These are phyloP conservation scores for Arge pagana DNA, from an alignment of 2,888 invertebrate species.

Conservation along the genomic window DNA sequence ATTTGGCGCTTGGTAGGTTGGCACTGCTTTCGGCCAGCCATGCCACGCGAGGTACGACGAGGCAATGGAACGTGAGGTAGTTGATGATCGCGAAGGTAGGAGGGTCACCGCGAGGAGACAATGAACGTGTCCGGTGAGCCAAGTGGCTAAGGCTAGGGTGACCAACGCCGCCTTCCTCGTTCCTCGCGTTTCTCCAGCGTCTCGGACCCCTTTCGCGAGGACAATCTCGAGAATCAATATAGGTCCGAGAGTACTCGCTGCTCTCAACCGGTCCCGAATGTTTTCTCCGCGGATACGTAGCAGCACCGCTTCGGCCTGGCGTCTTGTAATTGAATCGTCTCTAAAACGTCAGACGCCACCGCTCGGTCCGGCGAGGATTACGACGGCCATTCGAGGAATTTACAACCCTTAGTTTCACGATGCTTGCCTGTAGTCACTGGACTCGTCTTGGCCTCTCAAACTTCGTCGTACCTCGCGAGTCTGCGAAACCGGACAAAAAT, in stretches of 20 bases:
- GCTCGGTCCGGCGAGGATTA: neutral
- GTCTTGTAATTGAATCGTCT: slow-evolving; percentile 43
- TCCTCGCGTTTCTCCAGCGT: too few relatives aligned
- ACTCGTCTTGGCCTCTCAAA: too few relatives aligned
- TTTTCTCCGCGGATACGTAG: too few relatives aligned
- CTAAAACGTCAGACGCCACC: slow-evolving; percentile 40
- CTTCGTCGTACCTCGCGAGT: too few relatives aligned
- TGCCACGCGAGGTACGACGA: slow-evolving; percentile 24
- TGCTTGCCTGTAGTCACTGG: too few relatives aligned
- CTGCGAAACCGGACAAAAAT: too few relatives aligned
- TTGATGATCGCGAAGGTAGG: slow-evolving; percentile 46
- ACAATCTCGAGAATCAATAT: slow-evolving; percentile 48
- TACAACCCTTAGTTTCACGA: too few relatives aligned
- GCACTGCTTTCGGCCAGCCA: slow-evolving; percentile 38
- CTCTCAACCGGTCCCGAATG: slow-evolving; percentile 28
- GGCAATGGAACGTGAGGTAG: slow-evolving; percentile 37
- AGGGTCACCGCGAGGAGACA: slow-evolving; percentile 43
- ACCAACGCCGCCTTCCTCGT: slow-evolving; percentile 25
- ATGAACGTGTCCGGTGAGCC: slow-evolving; percentile 49
- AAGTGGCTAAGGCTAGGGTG: slow-evolving; percentile 42
- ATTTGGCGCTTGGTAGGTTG: slow-evolving; percentile 41
- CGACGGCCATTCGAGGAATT: too few relatives aligned
- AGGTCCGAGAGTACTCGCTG: slow-evolving; percentile 37
- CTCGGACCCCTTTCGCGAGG: slow-evolving; percentile 24
- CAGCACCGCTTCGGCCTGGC: too few relatives aligned